Evolutionary conservation across 2,888 invertebrate genomes (phyloP).

Genomic region (Drosophila fungiperda): DNA sequence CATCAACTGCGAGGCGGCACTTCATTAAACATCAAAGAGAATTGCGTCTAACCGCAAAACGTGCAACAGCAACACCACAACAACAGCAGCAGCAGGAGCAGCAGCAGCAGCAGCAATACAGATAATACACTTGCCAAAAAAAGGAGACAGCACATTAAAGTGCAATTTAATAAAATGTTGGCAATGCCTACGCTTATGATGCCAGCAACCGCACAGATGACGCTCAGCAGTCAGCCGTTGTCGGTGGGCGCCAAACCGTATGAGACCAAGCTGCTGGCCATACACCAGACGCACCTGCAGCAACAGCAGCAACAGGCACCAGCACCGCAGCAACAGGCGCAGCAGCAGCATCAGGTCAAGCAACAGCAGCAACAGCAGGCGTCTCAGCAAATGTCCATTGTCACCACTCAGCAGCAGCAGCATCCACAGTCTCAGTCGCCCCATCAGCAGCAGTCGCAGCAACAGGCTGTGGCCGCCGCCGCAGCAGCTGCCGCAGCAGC

Average conservation of each 20-base stretch:
- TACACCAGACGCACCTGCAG: conserved; percentile 85
- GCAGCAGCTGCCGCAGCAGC: conserved; percentile 79
- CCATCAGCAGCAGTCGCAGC: conserved; percentile 78
- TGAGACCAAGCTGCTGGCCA: conserved; percentile 85
- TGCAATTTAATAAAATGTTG: conserved; percentile 82
- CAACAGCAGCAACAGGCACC: conserved; percentile 81
- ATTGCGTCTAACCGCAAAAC: conserved; percentile 72
- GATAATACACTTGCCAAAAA: conserved; percentile 32
- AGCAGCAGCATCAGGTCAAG: conserved; percentile 71
- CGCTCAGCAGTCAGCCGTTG: conserved; percentile 85
- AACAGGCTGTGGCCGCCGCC: conserved; percentile 77
- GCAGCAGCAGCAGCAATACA: conserved; percentile 26
- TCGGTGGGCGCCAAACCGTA: conserved; percentile 85
- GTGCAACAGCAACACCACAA: conserved; percentile 62
- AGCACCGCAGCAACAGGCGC: conserved; percentile 71
- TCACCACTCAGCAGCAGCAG: conserved; percentile 79
- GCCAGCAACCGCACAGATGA: conserved; percentile 86
- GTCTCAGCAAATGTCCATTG: conserved; percentile 79
- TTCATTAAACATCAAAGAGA: conserved; percentile 81
- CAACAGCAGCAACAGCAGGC: conserved; percentile 80
- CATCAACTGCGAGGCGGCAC: conserved; percentile 75
- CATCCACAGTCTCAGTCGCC: conserved; percentile 81
- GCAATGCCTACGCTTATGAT: conserved; percentile 86
- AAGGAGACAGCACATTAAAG: conserved; percentile 44
- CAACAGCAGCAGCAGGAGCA: conserved; percentile 54